Conservation (phyloP, 1,140 invertebrate species). For the Brachionus paranguensis region DNA sequence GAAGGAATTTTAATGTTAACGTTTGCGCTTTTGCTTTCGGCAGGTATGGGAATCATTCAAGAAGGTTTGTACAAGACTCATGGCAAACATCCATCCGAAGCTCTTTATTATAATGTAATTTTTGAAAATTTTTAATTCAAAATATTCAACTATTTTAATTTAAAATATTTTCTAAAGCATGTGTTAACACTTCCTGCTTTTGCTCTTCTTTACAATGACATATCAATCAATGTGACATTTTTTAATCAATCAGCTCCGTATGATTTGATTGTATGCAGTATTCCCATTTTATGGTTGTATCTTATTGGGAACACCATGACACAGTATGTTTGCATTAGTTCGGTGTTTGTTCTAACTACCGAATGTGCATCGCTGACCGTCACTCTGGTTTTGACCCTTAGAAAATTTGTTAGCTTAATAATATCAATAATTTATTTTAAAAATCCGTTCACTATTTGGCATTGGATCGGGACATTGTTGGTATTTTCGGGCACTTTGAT, state of each 20-base stretch:
- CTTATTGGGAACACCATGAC: conserved; percentile 78
- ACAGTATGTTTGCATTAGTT: conserved; percentile 88
- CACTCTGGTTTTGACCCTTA: conserved; percentile 84
- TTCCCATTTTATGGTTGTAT: conserved; percentile 73
- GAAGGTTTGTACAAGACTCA: conserved; percentile 76
- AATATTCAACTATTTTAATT: too few relatives aligned
- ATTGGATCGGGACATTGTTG: conserved; percentile 83
- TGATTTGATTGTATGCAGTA: conserved; percentile 43
- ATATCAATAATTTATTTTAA: conserved; percentile 92
- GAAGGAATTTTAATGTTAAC: conserved; percentile 63
- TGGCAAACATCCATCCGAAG: conserved; percentile 89
- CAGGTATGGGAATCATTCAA: conserved; percentile 92
- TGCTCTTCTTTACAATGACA: conserved; percentile 66
- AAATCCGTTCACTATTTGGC: conserved; percentile 82
- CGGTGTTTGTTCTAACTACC: conserved; percentile 85
- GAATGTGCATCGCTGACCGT: conserved; percentile 89
- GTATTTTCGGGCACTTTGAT: conserved; percentile 88
- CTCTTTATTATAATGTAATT: conserved; percentile 78
- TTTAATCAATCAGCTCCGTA: conserved; percentile 52
- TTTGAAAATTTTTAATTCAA: background rate
- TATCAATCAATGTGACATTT: conserved; percentile 63
- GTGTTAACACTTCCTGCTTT: conserved; percentile 79
- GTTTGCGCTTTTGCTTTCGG: conserved; percentile 81
- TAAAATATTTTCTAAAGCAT: conserved; percentile 59
- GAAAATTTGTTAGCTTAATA: conserved; percentile 88